Percentiles rank a stretch among this genome's conserved stretches.
Evolutionary conservation across 2,113 vertebrate genomes (phyloP).

Genomic region (Sterrhoptilus dennistouni): DNA sequence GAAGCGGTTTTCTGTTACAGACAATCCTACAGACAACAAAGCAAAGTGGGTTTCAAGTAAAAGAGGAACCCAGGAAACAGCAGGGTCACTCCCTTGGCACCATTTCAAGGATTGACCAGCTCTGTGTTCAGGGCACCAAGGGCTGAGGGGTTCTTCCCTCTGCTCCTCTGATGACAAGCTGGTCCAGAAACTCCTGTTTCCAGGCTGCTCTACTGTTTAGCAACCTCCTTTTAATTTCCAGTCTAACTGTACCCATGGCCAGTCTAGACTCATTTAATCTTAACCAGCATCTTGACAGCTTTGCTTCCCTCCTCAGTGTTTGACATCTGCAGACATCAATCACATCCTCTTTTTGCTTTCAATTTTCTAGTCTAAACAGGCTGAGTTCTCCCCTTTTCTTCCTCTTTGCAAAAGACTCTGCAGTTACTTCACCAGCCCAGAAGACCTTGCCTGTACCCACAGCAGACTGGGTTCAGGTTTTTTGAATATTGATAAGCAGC

Average conservation of each 20-base stretch:
- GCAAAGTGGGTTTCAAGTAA: background rate
- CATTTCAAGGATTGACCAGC: conserved; percentile 8
- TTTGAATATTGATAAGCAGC: fast-evolving
- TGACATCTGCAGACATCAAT: conserved; percentile 27
- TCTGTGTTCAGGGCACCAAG: background rate
- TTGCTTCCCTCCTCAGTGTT: background rate
- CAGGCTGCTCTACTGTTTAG: background rate
- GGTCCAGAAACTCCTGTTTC: conserved; percentile 53
- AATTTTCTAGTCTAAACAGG: conserved; percentile 28
- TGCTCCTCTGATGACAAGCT: background rate
- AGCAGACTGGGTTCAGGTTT: background rate
- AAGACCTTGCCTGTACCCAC: background rate
- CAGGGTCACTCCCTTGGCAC: background rate
- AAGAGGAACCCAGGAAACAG: background rate
- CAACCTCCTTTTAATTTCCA: conserved; percentile 37
- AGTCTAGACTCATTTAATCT: conserved; percentile 35
- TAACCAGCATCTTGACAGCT: conserved; percentile 23
- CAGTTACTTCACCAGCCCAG: background rate
- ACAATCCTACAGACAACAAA: background rate
- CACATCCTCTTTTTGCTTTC: conserved; percentile 35
- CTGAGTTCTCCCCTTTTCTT: background rate
- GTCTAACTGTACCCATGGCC: conserved; percentile 36
- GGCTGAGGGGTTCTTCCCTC: background rate
- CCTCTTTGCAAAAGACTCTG: background rate
- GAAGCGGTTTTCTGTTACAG: background rate